Conservation (phyloP, 2,888 invertebrate species). For the Chrysina gloriosa region DNA sequence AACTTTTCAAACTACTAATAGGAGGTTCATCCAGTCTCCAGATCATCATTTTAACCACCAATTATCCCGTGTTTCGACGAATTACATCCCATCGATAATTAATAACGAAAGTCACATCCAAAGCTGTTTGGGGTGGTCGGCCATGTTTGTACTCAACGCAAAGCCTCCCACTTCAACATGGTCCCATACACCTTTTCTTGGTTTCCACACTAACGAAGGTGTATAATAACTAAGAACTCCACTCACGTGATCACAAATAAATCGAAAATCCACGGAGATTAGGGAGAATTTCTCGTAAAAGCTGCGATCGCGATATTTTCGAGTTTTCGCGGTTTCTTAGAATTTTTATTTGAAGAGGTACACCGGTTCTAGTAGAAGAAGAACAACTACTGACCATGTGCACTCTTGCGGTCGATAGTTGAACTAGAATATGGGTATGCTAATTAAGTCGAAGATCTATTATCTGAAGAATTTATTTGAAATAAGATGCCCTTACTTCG, state of each 20-base stretch:
- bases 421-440: constrained; percentile 10
- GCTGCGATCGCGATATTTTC: too few species aligned
- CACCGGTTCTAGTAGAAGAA: constrained; percentile 6
- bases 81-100: too few species aligned
- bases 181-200: not conserved
- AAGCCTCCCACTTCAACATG: not conserved
- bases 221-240: not conserved
- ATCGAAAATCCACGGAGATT: too few species aligned
- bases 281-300: too few species aligned
- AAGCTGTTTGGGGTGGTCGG: not conserved
- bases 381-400: constrained; percentile 16
- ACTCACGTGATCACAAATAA: not conserved
- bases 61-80: not conserved
- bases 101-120: too few species aligned
- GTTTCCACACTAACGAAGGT: not conserved
- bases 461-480: not conserved
- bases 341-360: not conserved
- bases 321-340: not conserved
- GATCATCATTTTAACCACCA: not conserved
- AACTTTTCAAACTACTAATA: not conserved
- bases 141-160: not conserved
- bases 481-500: too few species aligned
- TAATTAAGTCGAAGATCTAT: not conserved
- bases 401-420: constrained; percentile 25
- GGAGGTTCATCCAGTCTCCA: too few species aligned